Evolutionary conservation across 2,888 invertebrate species (phyloP), one percentile per base, ranked within the genome.

Genomic region (Trichopria drosophilae): DNA sequence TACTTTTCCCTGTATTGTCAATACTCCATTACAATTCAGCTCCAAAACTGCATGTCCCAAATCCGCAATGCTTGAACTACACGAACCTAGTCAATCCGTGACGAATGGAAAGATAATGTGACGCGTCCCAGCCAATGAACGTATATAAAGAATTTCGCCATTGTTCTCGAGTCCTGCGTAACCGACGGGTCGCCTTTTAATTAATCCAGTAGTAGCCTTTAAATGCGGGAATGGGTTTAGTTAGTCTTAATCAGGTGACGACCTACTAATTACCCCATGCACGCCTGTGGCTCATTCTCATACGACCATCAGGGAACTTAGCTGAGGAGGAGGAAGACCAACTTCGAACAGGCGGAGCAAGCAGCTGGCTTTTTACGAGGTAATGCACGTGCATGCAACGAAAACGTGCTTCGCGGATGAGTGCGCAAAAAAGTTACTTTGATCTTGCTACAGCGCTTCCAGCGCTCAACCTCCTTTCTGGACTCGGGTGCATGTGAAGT

Each of bases 201-300:
- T 64, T 60, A 55, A 63, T 56, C 42, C 37, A 49, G 41, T 35
- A 36, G 28, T n/a, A n/a, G 46, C 43, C 44, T 39, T 41, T 49
- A 35, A 28, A 49, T 51, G 52, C 32, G 41, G 51, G 49, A 52
- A 59, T 49, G 58, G 52, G 61, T 67, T 64, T 58, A 63, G 65
- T 63, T 61, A 61, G 56, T 57, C 62, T 68, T 68, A 68, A 68
- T 67, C 62, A 58, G 53, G 49, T 34, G 47, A 49, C 65, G 67
- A 58, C 68, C 68, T 65, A 68, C 56, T 67, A 68, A 68, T 68
- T 66, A 63, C 55, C 57, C 56, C 24, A 44, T 16, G 32, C 42
- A 44, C 16, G 20, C 19, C 31, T 32, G 40, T 53, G 47, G 45
- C 46, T 41, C 23, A 47, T 40, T 40, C 40, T 45, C 36, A 41